Conservation (phyloP, 1,140 invertebrate species). For the Neuroterus valhalla region DNA sequence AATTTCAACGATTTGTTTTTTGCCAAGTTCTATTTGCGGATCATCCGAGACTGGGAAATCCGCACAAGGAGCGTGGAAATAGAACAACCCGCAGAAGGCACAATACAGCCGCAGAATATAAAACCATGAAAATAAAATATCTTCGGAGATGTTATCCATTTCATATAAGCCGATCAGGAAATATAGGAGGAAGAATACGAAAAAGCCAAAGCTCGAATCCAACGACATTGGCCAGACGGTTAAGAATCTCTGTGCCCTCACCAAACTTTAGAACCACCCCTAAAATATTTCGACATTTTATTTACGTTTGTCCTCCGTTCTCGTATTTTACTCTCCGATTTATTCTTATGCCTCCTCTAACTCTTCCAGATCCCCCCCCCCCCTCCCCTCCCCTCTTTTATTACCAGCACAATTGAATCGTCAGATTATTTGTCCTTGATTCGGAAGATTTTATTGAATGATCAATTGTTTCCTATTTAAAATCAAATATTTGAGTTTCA, state of each 20-base stretch:
- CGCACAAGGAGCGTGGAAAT: constrained; percentile 26
- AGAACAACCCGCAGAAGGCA: constrained; percentile 19
- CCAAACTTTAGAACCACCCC: not conserved
- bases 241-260: constrained; percentile 13
- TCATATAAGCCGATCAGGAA: constrained; percentile 51
- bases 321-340: not conserved
- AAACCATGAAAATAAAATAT: constrained; percentile 26
- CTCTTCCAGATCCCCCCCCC: too few species aligned
- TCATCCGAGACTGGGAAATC: constrained; percentile 7
- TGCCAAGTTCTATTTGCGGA: not conserved
- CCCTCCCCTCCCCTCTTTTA: too few species aligned
- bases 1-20: not conserved
- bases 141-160: constrained; percentile 46
- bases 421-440: too few species aligned
- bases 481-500: too few species aligned
- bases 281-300: constrained; percentile 21
- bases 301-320: not conserved
- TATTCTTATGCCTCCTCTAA: not conserved
- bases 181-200: constrained; percentile 35
- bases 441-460: too few species aligned
- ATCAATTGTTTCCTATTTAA: too few species aligned
- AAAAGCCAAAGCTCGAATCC: constrained; percentile 7
- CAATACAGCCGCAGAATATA: constrained; percentile 21
- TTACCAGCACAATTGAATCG: too few species aligned
- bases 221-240: constrained; percentile 24